Conservation (phyloP, 1,140 invertebrate species). For the Calosoma granatense region DNA sequence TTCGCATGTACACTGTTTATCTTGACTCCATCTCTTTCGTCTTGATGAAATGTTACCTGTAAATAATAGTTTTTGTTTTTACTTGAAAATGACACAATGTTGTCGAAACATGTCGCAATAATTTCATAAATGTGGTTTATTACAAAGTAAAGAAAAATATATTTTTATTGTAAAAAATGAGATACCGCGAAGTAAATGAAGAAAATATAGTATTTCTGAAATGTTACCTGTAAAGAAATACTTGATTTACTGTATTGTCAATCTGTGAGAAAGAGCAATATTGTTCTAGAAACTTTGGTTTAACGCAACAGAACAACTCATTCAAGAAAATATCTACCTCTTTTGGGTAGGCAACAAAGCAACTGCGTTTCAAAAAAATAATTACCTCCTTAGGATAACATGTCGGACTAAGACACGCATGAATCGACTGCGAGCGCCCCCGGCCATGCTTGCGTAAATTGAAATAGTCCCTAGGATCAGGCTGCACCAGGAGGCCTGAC, state of each 20-base stretch:
- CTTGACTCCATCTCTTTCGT: constrained; percentile 40
- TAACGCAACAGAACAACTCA: no score
- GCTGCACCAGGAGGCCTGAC: constrained; percentile 63
- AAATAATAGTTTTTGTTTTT: neutral
- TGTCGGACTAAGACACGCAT: constrained; percentile 63
- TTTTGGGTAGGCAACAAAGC: no score
- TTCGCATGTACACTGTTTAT: constrained; percentile 35
- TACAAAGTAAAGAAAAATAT: neutral
- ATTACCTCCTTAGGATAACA: constrained; percentile 61
- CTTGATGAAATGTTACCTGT: constrained; percentile 52
- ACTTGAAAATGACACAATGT: neutral
- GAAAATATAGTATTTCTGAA: no score
- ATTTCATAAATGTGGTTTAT: neutral
- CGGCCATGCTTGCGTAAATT: constrained; percentile 42
- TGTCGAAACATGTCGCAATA: neutral
- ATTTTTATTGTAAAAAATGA: no score
- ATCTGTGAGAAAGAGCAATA: no score
- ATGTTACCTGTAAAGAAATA: no score
- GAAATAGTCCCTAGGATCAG: constrained; percentile 59
- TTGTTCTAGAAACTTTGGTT: no score
- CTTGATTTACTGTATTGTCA: no score
- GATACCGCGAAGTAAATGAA: no score
- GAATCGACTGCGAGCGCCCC: constrained; percentile 47
- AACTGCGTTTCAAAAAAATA: constrained; percentile 4
- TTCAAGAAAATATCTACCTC: no score